These are phyloP conservation scores for Turritopsis dohrnii DNA, from an alignment of 30 jellyfish, hydroid and myxozoan genomes.

Conservation along the genomic window DNA sequence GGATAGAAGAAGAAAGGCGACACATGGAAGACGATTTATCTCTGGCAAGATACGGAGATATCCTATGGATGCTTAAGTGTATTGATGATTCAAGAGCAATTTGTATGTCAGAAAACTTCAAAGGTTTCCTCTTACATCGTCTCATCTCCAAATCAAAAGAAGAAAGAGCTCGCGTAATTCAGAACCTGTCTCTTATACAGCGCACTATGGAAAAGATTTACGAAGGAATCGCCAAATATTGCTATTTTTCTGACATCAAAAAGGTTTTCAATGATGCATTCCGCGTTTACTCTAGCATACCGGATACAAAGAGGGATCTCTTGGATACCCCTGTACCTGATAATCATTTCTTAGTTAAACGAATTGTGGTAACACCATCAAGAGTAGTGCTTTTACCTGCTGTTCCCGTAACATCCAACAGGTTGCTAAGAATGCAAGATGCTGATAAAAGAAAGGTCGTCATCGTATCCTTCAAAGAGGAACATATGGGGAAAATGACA, in stretches of 20 bases:
- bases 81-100: conserved; percentile 23
- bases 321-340: conserved; percentile 41
- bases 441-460: conserved; percentile 28
- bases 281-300: conserved; percentile 8
- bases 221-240: background rate
- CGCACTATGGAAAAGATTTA: background rate
- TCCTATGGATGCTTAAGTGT: conserved; percentile 35
- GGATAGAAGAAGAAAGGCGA: background rate
- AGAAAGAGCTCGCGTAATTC: background rate
- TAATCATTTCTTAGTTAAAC: conserved; percentile 33
- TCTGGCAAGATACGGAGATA: background rate
- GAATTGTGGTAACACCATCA: conserved; percentile 55
- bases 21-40: background rate
- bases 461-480: conserved; percentile 55
- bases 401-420: conserved; percentile 56
- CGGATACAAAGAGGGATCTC: conserved; percentile 21
- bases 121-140: background rate
- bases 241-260: conserved; percentile 26
- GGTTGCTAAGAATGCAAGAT: conserved; percentile 46
- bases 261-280: conserved; percentile 7
- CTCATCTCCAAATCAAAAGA: background rate
- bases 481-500: conserved; percentile 45
- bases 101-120: conserved; percentile 34
- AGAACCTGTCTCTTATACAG: background rate
- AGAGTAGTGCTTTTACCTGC: conserved; percentile 55